Conservation (phyloP, 1,140 invertebrate genomes). For the Drosophila mayri region DNA sequence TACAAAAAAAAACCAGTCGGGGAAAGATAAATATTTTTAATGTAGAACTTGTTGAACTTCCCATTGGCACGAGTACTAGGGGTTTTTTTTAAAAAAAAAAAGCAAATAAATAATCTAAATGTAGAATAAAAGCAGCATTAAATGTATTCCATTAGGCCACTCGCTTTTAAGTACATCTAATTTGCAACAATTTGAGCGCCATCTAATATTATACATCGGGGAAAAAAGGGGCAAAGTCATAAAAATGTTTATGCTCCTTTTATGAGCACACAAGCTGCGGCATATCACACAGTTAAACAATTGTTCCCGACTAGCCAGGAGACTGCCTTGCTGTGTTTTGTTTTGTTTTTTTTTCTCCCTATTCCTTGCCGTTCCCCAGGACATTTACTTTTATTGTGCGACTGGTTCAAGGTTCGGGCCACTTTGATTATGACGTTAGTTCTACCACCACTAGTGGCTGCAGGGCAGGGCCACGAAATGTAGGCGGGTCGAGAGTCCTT, state of each 20-base stretch:
- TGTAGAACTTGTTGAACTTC: conserved; percentile 44
- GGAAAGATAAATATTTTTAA: conserved; percentile 37
- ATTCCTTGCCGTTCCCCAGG: conserved; percentile 15
- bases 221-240: conserved; percentile 58
- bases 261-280: conserved; percentile 63
- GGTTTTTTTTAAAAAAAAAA: background rate
- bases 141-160: conserved; percentile 55
- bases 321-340: conserved; percentile 22
- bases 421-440: conserved; percentile 62
- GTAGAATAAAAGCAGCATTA: conserved; percentile 39
- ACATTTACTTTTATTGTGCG: conserved; percentile 65
- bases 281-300: conserved; percentile 66
- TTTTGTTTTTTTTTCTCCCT: conserved; percentile 1
- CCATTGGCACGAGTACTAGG: background rate
- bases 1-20: conserved; percentile 2
- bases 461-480: conserved; percentile 17
- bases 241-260: conserved; percentile 63
- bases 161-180: conserved; percentile 54
- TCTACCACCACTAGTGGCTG: conserved; percentile 18
- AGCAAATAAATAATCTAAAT: conserved; percentile 35
- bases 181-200: conserved; percentile 62
- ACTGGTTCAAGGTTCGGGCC: conserved; percentile 62
- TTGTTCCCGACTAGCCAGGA: conserved; percentile 52
- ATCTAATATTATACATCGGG: conserved; percentile 23
- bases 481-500: conserved; percentile 15